Evolutionary conservation across 2,888 invertebrate genomes (phyloP), one percentile per base, ranked within the genome.

Genomic region (Nephrocerus scutellatus): DNA sequence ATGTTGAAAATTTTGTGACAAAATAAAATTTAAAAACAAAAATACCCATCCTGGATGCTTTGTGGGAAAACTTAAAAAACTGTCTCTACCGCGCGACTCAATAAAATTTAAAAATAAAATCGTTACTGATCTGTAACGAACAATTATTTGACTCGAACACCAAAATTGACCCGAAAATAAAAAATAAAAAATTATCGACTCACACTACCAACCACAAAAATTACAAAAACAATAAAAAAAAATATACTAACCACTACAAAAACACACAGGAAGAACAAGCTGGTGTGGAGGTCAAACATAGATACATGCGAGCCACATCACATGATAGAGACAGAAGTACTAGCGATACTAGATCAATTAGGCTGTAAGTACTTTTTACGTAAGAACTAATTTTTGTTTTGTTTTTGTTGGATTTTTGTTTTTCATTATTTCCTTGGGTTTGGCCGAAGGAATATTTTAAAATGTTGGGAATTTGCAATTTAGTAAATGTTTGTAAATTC

Each of bases 231-330:
- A 4, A 41, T 34, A 40, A 41, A 14, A 32, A 30, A 36, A 20
- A 35, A 14, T 31, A 45, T 31, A 35, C 44, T 32, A 46, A 46
- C 46, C 43, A 44, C 43, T 43, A 39, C 46, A 41, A 35, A 43
- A 41, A 41, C 41, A 31, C 47, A 43, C 49, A 76, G 76, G 75
- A 75, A 43, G 75, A 76, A 49, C 75, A 75, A 61, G 75, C 73
- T 36, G 75, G 76, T 20, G 76, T 76, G 26, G 72, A 74, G 46
- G 69, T 57, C 52, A 54, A 54, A 52, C 55, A 56, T 54, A 55
- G 57, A 53, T 56, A 51, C 51, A 53, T 52, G 53, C 48, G 56
- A 56, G 52, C 56, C 48, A 48, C 54, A 44, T 53, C 56, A 46
- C 48, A 54, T 44, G 57, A 57, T 52, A 54, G 55, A 50, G 57